These are phyloP conservation scores for Hirtodrosophila trivittata DNA, from an alignment of 2,888 invertebrate species.

Conservation along the genomic window DNA sequence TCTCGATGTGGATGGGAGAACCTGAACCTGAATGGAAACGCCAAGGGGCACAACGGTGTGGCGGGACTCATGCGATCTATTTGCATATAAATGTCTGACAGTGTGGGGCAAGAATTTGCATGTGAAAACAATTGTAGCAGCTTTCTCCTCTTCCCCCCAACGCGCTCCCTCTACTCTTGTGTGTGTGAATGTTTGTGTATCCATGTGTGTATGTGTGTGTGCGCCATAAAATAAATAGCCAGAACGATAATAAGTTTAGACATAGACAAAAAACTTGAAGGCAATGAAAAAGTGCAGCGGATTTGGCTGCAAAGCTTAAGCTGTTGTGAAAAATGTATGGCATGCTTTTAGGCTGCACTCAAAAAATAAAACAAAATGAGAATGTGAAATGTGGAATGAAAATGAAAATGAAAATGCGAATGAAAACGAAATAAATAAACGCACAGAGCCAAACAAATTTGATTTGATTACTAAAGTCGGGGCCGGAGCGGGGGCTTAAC, in stretches of 20 bases:
- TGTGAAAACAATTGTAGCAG: constrained; percentile 72
- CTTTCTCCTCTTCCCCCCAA: constrained; percentile 5
- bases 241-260: constrained; percentile 74
- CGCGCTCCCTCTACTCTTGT: not conserved
- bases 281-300: constrained; percentile 76
- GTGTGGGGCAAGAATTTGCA: constrained; percentile 60
- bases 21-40: not conserved
- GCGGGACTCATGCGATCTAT: constrained; percentile 51
- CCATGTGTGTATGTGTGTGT: constrained; percentile 29
- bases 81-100: constrained; percentile 71
- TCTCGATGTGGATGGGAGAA: constrained; percentile 32
- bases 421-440: constrained; percentile 13
- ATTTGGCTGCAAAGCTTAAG: constrained; percentile 69
- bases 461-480: constrained; percentile 61
- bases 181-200: constrained; percentile 8
- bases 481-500: constrained; percentile 7
- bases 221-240: constrained; percentile 73
- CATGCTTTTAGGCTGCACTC: constrained; percentile 70
- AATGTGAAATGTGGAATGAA: not conserved
- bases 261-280: constrained; percentile 73
- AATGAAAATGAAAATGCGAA: not conserved
- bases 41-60: not conserved
- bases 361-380: constrained; percentile 18
- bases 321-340: constrained; percentile 66
- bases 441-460: constrained; percentile 64